Conservation (phyloP, 2,888 invertebrate genomes). For the Dioctria rufipes region DNA sequence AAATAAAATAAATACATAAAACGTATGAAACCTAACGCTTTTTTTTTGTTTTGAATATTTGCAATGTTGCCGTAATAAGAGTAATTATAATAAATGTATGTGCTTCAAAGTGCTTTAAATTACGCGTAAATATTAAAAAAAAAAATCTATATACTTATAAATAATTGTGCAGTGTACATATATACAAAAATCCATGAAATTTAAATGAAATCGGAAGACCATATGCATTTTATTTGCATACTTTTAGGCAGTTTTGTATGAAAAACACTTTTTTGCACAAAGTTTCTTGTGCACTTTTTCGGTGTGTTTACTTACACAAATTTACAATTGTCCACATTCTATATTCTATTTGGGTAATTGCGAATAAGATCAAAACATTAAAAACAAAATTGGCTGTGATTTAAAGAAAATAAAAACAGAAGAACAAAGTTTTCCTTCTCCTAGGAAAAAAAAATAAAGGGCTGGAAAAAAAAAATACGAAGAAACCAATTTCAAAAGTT, state of each 20-base stretch:
- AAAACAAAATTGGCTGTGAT: conserved; percentile 5
- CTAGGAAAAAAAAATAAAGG: no score
- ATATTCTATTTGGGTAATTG: no score
- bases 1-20: neutral
- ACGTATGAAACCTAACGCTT: conserved; percentile 41
- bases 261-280: no score
- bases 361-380: no score
- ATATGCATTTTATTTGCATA: neutral
- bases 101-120: conserved; percentile 54
- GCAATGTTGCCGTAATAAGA: conserved; percentile 31
- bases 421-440: neutral
- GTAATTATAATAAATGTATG: neutral
- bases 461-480: neutral
- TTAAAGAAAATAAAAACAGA: neutral
- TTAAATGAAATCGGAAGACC: neutral
- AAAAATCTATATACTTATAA: neutral
- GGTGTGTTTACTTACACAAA: no score
- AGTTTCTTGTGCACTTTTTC: no score
- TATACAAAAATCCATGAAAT: neutral
- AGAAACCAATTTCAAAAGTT: neutral
- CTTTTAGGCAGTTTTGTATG: neutral
- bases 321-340: no score
- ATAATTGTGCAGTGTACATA: neutral
- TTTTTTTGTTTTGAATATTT: conserved; percentile 1
- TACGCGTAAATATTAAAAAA: neutral